Evolutionary conservation across 1,140 invertebrate species (phyloP).

Genomic region (Drosophila kepulauana): DNA sequence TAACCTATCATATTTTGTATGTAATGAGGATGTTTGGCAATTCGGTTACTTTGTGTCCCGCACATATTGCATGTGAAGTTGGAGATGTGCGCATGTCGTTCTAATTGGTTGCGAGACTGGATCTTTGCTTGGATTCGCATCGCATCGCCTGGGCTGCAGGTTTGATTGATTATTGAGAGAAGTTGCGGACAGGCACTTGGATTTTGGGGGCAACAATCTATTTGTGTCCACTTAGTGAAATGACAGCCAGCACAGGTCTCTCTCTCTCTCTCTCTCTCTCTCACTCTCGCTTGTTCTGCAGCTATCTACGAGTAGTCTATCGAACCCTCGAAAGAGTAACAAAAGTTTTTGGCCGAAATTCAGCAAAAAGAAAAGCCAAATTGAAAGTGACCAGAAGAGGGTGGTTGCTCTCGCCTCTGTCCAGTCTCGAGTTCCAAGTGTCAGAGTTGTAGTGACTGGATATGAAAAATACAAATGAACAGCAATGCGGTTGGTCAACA

Average conservation of each 20-base stretch:
- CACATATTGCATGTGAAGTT: conserved; percentile 62
- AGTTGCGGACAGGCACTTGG: conserved; percentile 78
- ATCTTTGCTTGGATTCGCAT: neutral
- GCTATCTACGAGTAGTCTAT: neutral
- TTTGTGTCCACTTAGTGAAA: conserved; percentile 83
- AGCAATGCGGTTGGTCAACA: conserved; percentile 78
- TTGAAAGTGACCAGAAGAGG: conserved; percentile 72
- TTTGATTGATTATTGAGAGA: conserved; percentile 84
- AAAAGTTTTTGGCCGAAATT: conserved; percentile 62
- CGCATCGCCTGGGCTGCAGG: conserved; percentile 35
- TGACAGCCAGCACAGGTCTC: conserved; percentile 49
- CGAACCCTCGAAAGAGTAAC: neutral
- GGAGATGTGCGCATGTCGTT: conserved; percentile 16
- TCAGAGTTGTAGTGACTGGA: conserved; percentile 50
- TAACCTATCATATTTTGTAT: conserved; percentile 31
- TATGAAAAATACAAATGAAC: conserved; percentile 81
- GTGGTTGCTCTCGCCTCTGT: conserved; percentile 6
- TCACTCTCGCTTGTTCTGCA: too few relatives aligned
- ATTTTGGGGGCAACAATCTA: conserved; percentile 64
- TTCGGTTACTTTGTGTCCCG: conserved; percentile 36
- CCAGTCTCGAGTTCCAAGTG: conserved; percentile 5
- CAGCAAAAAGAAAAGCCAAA: conserved; percentile 73
- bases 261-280: too few relatives aligned
- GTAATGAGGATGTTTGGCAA: conserved; percentile 65
- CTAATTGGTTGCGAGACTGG: conserved; percentile 60